Evolutionary conservation across 2,113 vertebrate genomes (phyloP), one percentile per base, ranked within the genome.

Genomic region (Tetraodon nigroviridis): DNA sequence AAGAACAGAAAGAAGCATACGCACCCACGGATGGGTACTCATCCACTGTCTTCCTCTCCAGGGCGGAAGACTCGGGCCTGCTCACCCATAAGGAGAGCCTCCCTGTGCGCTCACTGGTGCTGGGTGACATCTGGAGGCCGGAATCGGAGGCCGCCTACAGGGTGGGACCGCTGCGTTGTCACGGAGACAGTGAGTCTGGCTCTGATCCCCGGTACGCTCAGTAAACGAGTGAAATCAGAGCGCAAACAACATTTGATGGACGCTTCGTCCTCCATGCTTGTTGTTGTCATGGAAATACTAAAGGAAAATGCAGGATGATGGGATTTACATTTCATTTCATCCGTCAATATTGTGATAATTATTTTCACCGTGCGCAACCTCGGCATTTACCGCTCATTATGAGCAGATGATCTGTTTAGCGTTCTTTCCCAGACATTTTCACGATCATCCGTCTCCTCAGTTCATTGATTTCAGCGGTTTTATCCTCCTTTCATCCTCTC

Each of bases 121-220:
- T 98, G 65, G 93, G 95, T 20, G 96, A 98, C 68, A 79, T 91
- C 20, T 87, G 87, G 57, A 92, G 94, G 73, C 84, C 89, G 0
- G 92, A 89, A 21, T 95, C 95, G 0, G 95, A 97, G 88, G 96
- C 91, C 0, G 93, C 92, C 29, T 98, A 94, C 64, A 91, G 83
- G 79, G 87, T 98, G 48, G 95, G 95, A 1, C 93, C 94, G n/a
- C 88, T 98, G 3, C 90, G 92, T 71, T 98, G 96, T 71, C 84
- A 63, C 42, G 96, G 94, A 76, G 95, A 71, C 65, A 71, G 78
- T 84, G 64, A 72, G 73, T 70, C 32, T 37, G 32, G 8, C 32
- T 37, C 49, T 11, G 51, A 32, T 15, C 5, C 22, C n/a, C 49
- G 27, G 21, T 15, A 45, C 13, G 7, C 5, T 4, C 14, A 14